Conservation (phyloP, 2,797 vertebrate species). For the Sciaenops ocellatus region DNA sequence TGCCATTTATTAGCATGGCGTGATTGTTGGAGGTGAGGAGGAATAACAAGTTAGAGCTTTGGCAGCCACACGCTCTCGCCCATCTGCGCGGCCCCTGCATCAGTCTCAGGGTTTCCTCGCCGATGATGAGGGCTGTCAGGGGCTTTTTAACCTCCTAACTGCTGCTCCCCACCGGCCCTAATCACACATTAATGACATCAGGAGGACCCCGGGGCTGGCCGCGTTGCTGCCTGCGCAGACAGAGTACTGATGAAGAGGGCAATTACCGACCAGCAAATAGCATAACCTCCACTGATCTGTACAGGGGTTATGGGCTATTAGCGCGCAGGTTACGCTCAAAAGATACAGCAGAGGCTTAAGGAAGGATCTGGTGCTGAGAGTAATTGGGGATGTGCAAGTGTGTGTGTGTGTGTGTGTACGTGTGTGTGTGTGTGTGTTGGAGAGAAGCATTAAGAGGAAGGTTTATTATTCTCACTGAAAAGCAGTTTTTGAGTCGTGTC, state of each 20-base stretch:
- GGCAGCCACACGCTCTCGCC: constrained; percentile 92
- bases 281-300: constrained; percentile 80
- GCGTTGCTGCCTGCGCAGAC: constrained; percentile 93
- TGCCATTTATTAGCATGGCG: constrained; percentile 69
- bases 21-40: constrained; percentile 94
- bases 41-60: constrained; percentile 97
- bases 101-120: constrained; percentile 98
- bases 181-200: constrained; percentile 99
- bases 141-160: constrained; percentile 99
- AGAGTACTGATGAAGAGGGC: constrained; percentile 95
- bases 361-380: constrained; percentile 69
- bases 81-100: constrained; percentile 95
- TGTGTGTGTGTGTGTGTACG: constrained; percentile 29
- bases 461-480: constrained; percentile 24
- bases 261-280: constrained; percentile 81
- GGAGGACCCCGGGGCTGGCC: constrained; percentile 96
- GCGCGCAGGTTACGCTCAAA: constrained; percentile 73
- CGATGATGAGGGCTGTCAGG: constrained; percentile 99
- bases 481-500: constrained; percentile 1
- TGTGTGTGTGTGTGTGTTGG: constrained; percentile 21
- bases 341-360: constrained; percentile 71
- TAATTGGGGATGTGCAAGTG: constrained; percentile 64
- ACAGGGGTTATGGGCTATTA: constrained; percentile 80
- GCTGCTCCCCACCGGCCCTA: constrained; percentile 99
- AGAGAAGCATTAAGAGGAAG: neutral